These are phyloP conservation scores for Mormoops blainvillei DNA, from an alignment of 2,113 vertebrate genomes.

Conservation along the genomic window DNA sequence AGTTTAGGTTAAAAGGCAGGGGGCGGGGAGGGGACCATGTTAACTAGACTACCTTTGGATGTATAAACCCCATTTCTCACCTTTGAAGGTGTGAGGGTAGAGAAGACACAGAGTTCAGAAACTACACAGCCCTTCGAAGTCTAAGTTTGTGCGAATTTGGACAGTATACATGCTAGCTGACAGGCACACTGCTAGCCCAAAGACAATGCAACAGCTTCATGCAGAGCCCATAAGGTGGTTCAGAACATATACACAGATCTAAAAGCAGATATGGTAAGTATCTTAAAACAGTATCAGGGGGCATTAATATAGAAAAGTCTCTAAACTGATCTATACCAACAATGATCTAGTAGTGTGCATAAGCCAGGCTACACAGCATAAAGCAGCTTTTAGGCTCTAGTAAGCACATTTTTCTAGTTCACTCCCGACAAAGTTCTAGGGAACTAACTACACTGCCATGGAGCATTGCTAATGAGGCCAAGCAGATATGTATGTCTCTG, in stretches of 20 bases:
- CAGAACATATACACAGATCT: conserved; percentile 22
- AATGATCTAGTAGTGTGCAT: conserved; percentile 11
- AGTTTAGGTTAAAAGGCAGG: conserved; percentile 13
- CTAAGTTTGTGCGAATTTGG: conserved; percentile 16
- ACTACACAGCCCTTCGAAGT: conserved; percentile 22
- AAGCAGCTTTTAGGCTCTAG: background rate
- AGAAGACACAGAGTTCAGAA: conserved; percentile 45
- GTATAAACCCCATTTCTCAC: conserved; percentile 37
- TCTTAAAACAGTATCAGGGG: conserved; percentile 37
- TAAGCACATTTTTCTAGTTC: conserved; percentile 32
- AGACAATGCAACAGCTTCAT: conserved; percentile 42
- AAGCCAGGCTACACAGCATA: background rate
- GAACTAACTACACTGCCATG: conserved; percentile 25
- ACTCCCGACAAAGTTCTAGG: conserved; percentile 38
- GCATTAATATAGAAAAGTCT: conserved; percentile 3
- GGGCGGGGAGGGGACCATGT: background rate
- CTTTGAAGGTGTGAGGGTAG: background rate
- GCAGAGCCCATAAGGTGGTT: background rate
- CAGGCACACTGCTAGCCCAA: conserved; percentile 30
- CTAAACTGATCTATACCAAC: conserved; percentile 18
- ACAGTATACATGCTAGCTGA: background rate
- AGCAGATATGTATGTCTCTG: background rate
- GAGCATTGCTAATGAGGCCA: conserved; percentile 12
- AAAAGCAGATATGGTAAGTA: conserved; percentile 30
- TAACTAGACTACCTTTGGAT: conserved; percentile 27